Evolutionary conservation across 1,140 invertebrate genomes (phyloP), one percentile per base, ranked within the genome.

Genomic region (Orchesella cincta): DNA sequence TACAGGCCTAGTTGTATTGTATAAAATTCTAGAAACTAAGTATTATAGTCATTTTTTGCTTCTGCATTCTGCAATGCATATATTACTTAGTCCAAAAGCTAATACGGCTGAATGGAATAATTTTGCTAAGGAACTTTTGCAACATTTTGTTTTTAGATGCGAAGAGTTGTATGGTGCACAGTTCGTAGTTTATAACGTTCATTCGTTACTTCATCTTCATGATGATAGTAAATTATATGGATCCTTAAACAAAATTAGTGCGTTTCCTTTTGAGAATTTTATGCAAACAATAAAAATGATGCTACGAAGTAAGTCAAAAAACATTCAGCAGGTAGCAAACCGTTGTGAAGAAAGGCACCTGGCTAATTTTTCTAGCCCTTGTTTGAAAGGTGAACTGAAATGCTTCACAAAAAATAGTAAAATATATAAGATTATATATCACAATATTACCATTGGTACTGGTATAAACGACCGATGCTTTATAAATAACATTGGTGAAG

Each of bases 1-100:
- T 80, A 84, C 83, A 29, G 86, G 86, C 12, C 83, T 84, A 52
- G 72, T 85, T 20, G 82, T 84, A 67, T 81, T 87, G 34, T 82
- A 81, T 74, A 74, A 80, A 46, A 77, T 82, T 76, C 31, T 87
- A 20, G 34, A 76, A 18, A 67, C 81, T 35, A 74, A 83, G n/a
- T 20, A 80, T 20, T 86, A 85, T 82, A 20, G 81, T 18, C 82
- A 87, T 80, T 78, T 78, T 71, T 35, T 80, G 28, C 0, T 54
- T 0, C 57, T 80, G 5, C 67, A 70, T 14, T 28, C 5, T 35
- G 76, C 74, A 18, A 36, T 70, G 12, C 31, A n/a, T 57, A 78
- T 80, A 28, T 54, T 80, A 14, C 33, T 74, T 0, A 28, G 23
- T 39, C 2, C 35, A 8, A 76, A 74, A 51, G 31, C 46, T 1